Conservation (phyloP, 2,888 invertebrate genomes). For the Nemotelus pantherinus region DNA sequence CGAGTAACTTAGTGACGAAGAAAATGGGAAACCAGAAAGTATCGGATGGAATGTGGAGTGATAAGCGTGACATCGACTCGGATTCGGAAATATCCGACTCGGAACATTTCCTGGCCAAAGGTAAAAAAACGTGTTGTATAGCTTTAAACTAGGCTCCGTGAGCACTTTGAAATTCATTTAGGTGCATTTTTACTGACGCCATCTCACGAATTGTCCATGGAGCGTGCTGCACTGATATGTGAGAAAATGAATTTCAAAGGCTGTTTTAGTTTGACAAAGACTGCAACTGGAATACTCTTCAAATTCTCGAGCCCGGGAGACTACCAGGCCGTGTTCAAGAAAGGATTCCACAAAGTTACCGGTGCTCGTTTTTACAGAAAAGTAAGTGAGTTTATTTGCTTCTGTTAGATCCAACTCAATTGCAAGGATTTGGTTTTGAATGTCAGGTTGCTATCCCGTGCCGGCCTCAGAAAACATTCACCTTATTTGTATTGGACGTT, state of each 20-base stretch:
- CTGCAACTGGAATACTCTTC: slow-evolving; percentile 87
- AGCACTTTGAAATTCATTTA: slow-evolving; percentile 55
- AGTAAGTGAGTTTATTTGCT: slow-evolving; percentile 66
- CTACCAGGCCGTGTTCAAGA: slow-evolving; percentile 85
- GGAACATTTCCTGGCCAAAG: slow-evolving; percentile 81
- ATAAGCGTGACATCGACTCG: slow-evolving; percentile 74
- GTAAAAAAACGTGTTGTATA: slow-evolving; percentile 56
- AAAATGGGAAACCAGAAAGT: slow-evolving; percentile 61
- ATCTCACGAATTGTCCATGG: slow-evolving; percentile 85
- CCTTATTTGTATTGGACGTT: slow-evolving; percentile 82
- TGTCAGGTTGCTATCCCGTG: slow-evolving; percentile 82
- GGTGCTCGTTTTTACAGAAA: slow-evolving; percentile 87
- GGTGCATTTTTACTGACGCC: slow-evolving; percentile 86
- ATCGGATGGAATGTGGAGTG: slow-evolving; percentile 62
- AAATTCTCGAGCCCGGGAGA: slow-evolving; percentile 89
- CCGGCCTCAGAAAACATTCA: slow-evolving; percentile 88
- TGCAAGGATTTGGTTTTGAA: not conserved
- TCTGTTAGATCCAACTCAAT: no score
- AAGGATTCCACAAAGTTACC: slow-evolving; percentile 87
- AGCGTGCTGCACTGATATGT: slow-evolving; percentile 85
- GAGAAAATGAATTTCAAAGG: slow-evolving; percentile 90
- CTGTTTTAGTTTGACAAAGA: slow-evolving; percentile 86
- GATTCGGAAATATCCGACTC: slow-evolving; percentile 82
- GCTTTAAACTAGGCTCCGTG: not conserved
- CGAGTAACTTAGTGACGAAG: slow-evolving; percentile 52